These are phyloP conservation scores for Nomada fabriciana DNA, from an alignment of 2,888 invertebrate species.

Conservation along the genomic window DNA sequence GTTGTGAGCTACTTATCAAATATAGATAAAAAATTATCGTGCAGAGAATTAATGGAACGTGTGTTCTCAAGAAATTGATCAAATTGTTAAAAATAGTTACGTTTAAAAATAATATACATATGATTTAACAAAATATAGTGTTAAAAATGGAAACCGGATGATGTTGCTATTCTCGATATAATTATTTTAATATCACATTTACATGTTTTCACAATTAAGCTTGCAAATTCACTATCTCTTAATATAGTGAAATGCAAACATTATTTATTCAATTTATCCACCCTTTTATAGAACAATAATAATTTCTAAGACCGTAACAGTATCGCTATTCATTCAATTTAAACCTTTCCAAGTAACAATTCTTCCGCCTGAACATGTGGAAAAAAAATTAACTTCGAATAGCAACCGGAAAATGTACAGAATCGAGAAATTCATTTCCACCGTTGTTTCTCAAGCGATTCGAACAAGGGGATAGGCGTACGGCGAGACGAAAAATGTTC, in stretches of 20 bases:
- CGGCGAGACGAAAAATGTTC: constrained; percentile 45
- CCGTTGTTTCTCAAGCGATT: neutral
- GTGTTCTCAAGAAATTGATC: neutral
- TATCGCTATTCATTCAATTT: neutral
- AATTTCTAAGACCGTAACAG: no score
- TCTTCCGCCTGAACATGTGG: neutral
- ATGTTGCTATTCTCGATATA: neutral
- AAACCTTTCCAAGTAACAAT: neutral
- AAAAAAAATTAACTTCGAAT: neutral
- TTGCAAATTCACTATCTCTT: no score
- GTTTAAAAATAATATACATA: no score
- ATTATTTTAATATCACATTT: neutral
- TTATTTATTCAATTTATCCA: no score
- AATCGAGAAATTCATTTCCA: neutral
- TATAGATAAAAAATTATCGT: no score
- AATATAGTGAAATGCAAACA: no score
- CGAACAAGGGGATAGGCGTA: neutral
- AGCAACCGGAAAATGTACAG: neutral
- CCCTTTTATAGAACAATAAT: no score
- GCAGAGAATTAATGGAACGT: no score
- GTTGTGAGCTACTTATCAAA: no score
- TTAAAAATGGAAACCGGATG: no score
- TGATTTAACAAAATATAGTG: no score
- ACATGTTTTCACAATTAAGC: neutral
- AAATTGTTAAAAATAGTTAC: neutral